These are phyloP conservation scores for Ginglymostoma cirratum DNA, from an alignment of 2,113 vertebrate genomes.

Conservation along the genomic window DNA sequence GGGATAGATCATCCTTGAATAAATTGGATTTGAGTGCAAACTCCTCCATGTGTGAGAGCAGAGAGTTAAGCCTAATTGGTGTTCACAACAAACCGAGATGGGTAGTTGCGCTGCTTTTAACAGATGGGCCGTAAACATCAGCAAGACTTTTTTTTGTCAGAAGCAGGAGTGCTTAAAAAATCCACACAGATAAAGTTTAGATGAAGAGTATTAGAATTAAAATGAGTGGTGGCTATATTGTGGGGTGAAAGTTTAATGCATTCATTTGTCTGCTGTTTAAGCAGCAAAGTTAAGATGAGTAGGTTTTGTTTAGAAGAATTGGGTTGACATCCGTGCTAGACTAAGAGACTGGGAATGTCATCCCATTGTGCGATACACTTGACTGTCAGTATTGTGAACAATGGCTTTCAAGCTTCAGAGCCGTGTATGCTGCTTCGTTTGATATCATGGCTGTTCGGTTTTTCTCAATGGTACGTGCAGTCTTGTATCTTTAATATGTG, in stretches of 20 bases:
- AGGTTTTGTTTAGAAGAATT: background rate
- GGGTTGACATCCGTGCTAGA: background rate
- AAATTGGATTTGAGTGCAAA: conserved; percentile 34
- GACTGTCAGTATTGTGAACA: background rate
- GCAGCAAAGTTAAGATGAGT: background rate
- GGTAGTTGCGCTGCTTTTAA: background rate
- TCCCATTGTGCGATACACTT: background rate
- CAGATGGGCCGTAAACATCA: conserved; percentile 13
- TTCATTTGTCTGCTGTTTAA: background rate
- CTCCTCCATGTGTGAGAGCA: conserved; percentile 1
- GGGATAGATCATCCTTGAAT: conserved; percentile 2
- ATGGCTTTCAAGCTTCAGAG: background rate
- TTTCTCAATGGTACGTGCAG: background rate
- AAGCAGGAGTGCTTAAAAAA: background rate
- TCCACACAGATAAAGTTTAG: background rate
- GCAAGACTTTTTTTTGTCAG: background rate
- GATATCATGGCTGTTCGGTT: background rate
- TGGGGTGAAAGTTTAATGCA: background rate
- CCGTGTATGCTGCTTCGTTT: background rate
- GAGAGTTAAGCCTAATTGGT: conserved; percentile 9
- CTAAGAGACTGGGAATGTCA: background rate
- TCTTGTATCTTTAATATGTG: background rate
- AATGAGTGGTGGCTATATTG: background rate
- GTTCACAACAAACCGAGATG: background rate
- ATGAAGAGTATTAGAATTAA: background rate